Percentiles rank a stretch among this genome's conserved stretches.
These are phyloP conservation scores for Limnephilus auricula DNA, from an alignment of 2,888 invertebrate species.

Conservation along the genomic window DNA sequence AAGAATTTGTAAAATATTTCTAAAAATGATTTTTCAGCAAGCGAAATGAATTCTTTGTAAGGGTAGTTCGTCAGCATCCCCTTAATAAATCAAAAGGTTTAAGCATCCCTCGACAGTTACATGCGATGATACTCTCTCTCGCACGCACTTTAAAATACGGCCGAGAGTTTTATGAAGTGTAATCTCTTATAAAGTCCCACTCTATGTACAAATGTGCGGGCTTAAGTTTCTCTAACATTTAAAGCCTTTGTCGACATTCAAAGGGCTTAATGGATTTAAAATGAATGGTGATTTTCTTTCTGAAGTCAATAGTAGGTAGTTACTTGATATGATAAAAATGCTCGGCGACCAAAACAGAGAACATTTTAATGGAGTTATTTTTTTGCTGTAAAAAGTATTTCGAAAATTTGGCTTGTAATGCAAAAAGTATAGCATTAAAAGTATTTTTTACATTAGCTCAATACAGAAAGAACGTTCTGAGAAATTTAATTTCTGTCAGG, in stretches of 20 bases:
- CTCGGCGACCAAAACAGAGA: background rate
- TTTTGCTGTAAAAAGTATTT: no score
- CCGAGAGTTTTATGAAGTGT: conserved; percentile 12
- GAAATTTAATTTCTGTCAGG: no score
- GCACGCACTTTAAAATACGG: conserved; percentile 7
- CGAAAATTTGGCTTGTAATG: background rate
- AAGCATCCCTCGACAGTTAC: background rate
- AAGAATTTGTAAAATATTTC: no score
- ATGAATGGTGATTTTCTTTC: background rate
- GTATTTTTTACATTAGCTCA: background rate
- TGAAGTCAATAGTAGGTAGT: background rate
- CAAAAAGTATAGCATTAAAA: background rate
- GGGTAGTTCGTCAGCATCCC: no score
- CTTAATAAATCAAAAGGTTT: background rate
- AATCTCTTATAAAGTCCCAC: conserved; percentile 12
- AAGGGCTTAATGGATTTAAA: background rate
- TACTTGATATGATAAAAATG: background rate
- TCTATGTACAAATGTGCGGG: background rate
- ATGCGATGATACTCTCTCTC: background rate
- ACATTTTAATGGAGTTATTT: background rate
- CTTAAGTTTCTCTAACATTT: conserved; percentile 2
- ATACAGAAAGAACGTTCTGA: no score
- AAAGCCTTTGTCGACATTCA: conserved; percentile 20
- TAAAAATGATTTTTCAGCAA: no score
- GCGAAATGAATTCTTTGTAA: no score